These are phyloP conservation scores for Falco novaeseelandiae DNA, from an alignment of 2,797 vertebrate species.

Conservation along the genomic window DNA sequence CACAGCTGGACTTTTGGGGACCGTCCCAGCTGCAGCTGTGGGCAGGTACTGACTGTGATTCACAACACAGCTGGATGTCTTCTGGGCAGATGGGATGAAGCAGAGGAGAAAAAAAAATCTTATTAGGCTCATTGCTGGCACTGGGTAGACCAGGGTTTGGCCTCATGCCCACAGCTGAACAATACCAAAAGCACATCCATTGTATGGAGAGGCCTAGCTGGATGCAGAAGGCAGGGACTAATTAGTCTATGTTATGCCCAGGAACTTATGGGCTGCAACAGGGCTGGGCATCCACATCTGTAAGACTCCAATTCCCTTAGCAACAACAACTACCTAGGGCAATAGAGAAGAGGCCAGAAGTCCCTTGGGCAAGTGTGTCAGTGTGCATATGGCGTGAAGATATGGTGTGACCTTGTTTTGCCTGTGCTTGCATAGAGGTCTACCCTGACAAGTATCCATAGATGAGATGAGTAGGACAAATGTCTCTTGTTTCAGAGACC, in stretches of 20 bases:
- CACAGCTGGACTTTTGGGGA: background rate
- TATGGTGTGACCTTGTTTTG: background rate
- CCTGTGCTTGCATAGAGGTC: background rate
- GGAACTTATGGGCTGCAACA: background rate
- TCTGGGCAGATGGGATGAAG: background rate
- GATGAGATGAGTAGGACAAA: background rate
- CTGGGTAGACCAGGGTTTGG: background rate
- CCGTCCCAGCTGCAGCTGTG: background rate
- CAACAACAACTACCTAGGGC: background rate
- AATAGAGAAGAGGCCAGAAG: background rate
- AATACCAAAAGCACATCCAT: background rate
- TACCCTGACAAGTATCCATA: background rate
- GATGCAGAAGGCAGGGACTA: background rate
- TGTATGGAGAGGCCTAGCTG: background rate
- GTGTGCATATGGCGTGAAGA: background rate
- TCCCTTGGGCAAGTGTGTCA: background rate
- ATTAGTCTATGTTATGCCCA: background rate
- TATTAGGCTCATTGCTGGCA: background rate
- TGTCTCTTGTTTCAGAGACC: background rate
- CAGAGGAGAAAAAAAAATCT: background rate
- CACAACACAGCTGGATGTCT: background rate
- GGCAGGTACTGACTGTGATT: background rate
- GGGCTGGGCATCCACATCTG: background rate
- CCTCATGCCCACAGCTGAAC: background rate
- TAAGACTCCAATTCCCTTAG: background rate